Percentiles rank a stretch among this genome's conserved stretches.
These are phyloP conservation scores for Vulpes vulpes DNA, from an alignment of 2,113 vertebrate species.

Conservation along the genomic window DNA sequence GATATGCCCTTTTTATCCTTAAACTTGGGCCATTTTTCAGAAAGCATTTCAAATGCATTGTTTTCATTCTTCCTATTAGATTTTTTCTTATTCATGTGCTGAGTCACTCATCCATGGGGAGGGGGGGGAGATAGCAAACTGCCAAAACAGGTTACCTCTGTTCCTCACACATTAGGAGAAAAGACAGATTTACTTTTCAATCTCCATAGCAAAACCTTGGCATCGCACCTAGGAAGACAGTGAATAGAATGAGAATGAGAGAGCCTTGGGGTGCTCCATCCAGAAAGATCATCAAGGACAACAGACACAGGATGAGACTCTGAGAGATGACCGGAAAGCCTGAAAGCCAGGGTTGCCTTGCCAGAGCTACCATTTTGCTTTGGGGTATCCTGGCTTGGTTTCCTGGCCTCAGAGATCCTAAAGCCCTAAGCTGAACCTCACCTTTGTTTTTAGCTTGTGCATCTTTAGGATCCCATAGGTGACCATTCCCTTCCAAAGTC, in stretches of 20 bases:
- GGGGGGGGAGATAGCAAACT: neutral
- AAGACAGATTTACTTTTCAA: neutral
- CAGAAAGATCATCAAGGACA: neutral
- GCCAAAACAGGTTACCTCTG: neutral
- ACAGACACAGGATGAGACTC: no score
- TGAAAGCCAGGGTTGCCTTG: fast-evolving
- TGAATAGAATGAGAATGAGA: neutral
- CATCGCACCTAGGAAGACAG: neutral
- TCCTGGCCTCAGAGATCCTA: neutral
- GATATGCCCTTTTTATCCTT: neutral
- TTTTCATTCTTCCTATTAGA: neutral
- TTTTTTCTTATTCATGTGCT: neutral
- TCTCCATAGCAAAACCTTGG: neutral
- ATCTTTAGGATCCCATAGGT: neutral
- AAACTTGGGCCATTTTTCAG: neutral
- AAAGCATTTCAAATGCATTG: neutral
- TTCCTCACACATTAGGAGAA: neutral
- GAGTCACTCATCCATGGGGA: neutral
- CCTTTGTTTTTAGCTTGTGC: neutral
- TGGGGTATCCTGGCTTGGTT: neutral
- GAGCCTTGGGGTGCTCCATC: neutral
- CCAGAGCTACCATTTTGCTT: neutral
- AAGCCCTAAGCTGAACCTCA: neutral
- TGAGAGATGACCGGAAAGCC: neutral
- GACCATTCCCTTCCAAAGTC: neutral